Evolutionary conservation across 2,113 vertebrate species (phyloP).

Genomic region (Eulemur macaco): DNA sequence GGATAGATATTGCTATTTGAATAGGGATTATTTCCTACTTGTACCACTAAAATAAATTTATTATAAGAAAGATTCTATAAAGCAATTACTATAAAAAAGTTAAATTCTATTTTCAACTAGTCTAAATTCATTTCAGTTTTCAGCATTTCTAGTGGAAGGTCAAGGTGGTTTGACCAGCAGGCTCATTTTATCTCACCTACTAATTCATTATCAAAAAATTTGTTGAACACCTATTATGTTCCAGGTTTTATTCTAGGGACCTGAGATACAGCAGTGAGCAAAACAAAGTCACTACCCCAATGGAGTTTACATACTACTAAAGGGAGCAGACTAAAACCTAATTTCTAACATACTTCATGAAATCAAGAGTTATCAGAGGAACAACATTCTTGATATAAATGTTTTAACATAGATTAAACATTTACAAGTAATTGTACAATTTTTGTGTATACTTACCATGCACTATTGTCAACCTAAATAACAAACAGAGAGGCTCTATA

Average conservation of each 20-base stretch:
- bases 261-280: not conserved
- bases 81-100: conserved; percentile 12
- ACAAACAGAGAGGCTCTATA: not conserved
- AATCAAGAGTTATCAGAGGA: conserved; percentile 30
- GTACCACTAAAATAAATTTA: conserved; percentile 2
- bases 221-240: not conserved
- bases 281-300: not conserved
- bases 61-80: conserved; percentile 4
- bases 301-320: not conserved
- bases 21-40: conserved; percentile 30
- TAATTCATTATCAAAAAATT: not conserved
- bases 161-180: not conserved
- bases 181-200: not conserved
- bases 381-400: not conserved
- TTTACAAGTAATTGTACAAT: not conserved
- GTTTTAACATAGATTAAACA: not conserved
- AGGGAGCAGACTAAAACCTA: not conserved
- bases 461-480: not conserved
- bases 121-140: conserved; percentile 42
- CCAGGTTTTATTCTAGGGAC: not conserved
- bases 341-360: not conserved
- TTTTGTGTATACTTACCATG: not conserved
- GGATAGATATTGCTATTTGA: not conserved
- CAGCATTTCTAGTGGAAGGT: not conserved
- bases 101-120: conserved; percentile 37